A percentile compares a stretch with the other conserved stretches of the same genome.
Evolutionary conservation across 2,888 invertebrate genomes (phyloP).

Genomic region (Cataglyphis cursor): DNA sequence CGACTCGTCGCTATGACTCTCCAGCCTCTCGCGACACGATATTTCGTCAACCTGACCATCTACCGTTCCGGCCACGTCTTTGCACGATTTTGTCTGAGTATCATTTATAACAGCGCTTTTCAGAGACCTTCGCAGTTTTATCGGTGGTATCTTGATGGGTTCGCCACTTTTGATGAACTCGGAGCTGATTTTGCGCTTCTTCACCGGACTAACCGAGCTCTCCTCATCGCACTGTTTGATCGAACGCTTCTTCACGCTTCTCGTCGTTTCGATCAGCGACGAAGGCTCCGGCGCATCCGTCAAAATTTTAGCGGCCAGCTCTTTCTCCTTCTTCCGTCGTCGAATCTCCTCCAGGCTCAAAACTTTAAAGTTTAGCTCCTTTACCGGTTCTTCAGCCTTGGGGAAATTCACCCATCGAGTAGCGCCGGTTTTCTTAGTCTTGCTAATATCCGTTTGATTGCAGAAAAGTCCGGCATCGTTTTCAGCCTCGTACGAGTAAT

Average conservation of each 20-base stretch:
- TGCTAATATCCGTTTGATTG: conserved; percentile 75
- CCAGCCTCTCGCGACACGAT: neutral
- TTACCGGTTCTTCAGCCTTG: conserved; percentile 31
- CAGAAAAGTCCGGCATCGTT: neutral
- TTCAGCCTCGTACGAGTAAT: conserved; percentile 89
- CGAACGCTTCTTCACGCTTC: conserved; percentile 52
- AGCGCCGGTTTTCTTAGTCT: conserved; percentile 77
- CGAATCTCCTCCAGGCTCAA: conserved; percentile 88
- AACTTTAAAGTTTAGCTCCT: conserved; percentile 87
- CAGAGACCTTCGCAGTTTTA: conserved; percentile 75
- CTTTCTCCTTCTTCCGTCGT: conserved; percentile 72
- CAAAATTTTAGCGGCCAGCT: neutral
- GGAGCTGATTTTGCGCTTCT: conserved; percentile 27
- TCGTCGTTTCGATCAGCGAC: conserved; percentile 15
- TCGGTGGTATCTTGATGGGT: conserved; percentile 71
- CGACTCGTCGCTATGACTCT: conserved; percentile 22
- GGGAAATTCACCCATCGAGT: conserved; percentile 66
- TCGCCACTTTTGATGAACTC: neutral
- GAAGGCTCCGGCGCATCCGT: neutral
- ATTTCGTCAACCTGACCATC: conserved; percentile 1
- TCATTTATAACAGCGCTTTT: conserved; percentile 41
- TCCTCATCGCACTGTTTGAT: conserved; percentile 46
- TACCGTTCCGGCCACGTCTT: neutral
- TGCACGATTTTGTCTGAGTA: conserved; percentile 20
- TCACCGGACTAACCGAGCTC: neutral